Conservation (phyloP, 2,113 vertebrate species). For the Tichodroma muraria region DNA sequence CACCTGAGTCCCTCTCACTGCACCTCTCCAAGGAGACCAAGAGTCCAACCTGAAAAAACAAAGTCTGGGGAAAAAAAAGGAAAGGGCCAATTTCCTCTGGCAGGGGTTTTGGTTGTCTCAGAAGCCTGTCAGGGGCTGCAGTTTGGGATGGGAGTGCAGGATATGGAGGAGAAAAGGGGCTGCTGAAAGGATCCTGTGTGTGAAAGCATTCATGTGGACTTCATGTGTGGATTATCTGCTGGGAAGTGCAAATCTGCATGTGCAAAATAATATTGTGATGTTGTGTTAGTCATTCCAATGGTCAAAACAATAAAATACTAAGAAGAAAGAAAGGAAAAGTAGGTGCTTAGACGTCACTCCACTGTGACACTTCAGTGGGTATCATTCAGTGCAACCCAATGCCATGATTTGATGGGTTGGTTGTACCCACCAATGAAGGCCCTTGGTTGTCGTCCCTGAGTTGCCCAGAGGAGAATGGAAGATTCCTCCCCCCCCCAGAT, state of each 20-base stretch:
- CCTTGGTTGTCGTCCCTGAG: too few relatives aligned
- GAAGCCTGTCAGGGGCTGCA: accelerated
- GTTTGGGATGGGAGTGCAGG: not conserved
- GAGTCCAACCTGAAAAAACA: not conserved
- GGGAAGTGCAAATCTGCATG: not conserved
- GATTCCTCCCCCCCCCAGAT: too few relatives aligned
- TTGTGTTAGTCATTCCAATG: not conserved
- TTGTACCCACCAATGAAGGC: too few relatives aligned
- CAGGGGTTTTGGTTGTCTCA: not conserved
- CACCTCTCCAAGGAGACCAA: not conserved
- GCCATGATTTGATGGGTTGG: too few relatives aligned
- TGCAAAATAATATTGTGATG: not conserved
- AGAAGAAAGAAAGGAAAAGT: not conserved
- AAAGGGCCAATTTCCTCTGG: not conserved
- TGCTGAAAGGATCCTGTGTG: not conserved
- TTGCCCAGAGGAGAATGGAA: too few relatives aligned
- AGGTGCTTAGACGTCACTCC: not conserved
- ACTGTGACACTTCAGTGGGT: not conserved
- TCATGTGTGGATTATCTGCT: not conserved
- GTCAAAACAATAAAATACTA: not conserved
- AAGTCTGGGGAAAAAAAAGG: not conserved
- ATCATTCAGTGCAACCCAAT: not conserved
- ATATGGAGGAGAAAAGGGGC: not conserved
- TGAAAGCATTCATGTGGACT: not conserved
- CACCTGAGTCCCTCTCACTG: not conserved